Evolutionary conservation across 2,797 vertebrate species (phyloP).

Genomic region (Acanthis flammea): DNA sequence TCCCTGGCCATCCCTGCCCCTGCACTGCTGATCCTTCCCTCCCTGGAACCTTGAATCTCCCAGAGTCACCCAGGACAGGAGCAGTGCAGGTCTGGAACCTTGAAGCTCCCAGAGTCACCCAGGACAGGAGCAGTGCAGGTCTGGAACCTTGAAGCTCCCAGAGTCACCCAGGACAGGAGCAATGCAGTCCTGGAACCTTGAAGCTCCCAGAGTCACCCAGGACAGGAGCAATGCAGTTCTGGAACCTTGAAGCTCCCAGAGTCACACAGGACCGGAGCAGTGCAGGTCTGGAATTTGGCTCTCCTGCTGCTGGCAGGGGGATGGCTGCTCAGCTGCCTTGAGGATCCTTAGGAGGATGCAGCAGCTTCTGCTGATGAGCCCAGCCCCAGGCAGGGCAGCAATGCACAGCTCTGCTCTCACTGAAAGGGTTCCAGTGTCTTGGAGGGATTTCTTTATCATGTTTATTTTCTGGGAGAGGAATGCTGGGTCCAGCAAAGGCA

Average conservation of each 20-base stretch:
- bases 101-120: too few species aligned
- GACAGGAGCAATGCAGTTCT: too few species aligned
- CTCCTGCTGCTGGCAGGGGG: background rate
- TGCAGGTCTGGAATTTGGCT: background rate
- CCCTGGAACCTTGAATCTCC: background rate
- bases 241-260: background rate
- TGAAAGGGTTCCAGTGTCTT: background rate
- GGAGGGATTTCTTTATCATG: background rate
- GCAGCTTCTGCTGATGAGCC: background rate
- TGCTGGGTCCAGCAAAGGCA: background rate
- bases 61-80: fast-evolving
- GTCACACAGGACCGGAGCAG: fast-evolving
- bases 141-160: too few species aligned
- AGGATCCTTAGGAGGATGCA: background rate
- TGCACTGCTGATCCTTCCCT: background rate
- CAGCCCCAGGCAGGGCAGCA: background rate
- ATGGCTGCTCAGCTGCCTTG: background rate
- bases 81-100: background rate
- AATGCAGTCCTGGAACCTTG: too few species aligned
- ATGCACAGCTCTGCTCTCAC: background rate
- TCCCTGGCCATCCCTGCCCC: background rate
- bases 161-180: too few species aligned
- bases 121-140: too few species aligned
- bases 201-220: too few species aligned
- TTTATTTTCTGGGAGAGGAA: background rate